Evolutionary conservation across 2,113 vertebrate species (phyloP), one percentile per base, ranked within the genome.

Genomic region (Ophiodon elongatus): DNA sequence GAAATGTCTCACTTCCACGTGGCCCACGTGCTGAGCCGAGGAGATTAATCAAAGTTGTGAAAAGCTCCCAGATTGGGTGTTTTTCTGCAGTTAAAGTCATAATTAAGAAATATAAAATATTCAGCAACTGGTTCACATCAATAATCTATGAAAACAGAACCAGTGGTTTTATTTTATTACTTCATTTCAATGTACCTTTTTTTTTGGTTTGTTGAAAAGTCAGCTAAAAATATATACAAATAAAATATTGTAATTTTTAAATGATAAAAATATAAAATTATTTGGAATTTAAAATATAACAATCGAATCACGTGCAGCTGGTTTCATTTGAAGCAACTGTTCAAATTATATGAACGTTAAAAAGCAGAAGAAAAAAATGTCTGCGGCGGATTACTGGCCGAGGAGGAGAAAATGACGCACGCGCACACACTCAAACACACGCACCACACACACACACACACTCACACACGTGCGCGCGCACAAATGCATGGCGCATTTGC

Each of bases 401-500:
- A 80, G 63, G 65, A 74, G 23, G 35, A 25, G 27, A 11, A 29
- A 14, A 57, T 50, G 1, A 47, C 52, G 29, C 70, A 31, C 66
- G 56, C 45, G 29, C 69, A 57, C 66, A 65, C 63, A 45, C 47
- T 13, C 76, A 23, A 47, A 25, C 57, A 63, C 45, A n/a, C 78
- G 9, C 41, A 17, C 45, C 63, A 33, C 27, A 37, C 83, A 7
- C 68, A 19, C 65, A 23, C 47, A 39, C 66, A n/a, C 43, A 50
- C 83, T 21, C 56, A 35, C 73, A 43, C 71, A 15, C 65, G 37
- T 50, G 19, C 75, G 13, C 88, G 43, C 57, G 27, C 89, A 76
- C 88, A 85, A 77, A 94, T 69, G 85, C 88, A 83, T 52, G 89
- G 83, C 59, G 85, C 84, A 95, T 95, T 95, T 96, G 94, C 95